A percentile compares a stretch with the other conserved stretches of the same genome.
Evolutionary conservation across 2,888 invertebrate genomes (phyloP).

Genomic region (Tipula unca): DNA sequence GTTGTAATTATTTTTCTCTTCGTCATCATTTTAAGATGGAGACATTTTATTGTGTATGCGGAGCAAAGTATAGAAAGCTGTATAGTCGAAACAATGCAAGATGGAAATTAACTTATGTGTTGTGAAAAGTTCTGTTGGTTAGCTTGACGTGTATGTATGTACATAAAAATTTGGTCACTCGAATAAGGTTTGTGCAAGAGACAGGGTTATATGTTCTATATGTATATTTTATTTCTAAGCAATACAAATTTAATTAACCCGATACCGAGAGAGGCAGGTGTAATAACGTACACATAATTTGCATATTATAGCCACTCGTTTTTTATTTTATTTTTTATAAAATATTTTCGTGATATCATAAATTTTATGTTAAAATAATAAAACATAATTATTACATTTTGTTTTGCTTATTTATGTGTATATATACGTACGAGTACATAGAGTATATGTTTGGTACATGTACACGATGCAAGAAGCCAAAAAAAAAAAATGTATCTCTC

Average conservation of each 20-base stretch:
- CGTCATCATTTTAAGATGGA: too few species aligned
- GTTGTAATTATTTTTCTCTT: not conserved
- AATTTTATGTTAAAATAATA: conserved; percentile 8
- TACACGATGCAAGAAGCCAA: not conserved
- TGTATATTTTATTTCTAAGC: not conserved
- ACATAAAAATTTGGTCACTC: not conserved
- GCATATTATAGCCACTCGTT: not conserved
- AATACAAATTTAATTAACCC: not conserved
- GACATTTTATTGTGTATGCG: not conserved
- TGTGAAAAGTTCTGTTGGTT: not conserved
- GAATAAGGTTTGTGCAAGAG: not conserved
- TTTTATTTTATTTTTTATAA: not conserved
- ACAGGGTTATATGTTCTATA: not conserved
- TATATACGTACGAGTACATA: not conserved
- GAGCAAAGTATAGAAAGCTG: not conserved
- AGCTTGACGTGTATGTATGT: not conserved
- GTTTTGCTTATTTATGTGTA: not conserved
- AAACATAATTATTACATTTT: conserved; percentile 10
- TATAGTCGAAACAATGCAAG: not conserved
- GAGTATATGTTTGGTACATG: not conserved
- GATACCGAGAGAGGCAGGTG: not conserved
- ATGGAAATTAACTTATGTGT: not conserved
- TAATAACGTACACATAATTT: not conserved
- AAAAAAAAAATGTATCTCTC: not conserved
- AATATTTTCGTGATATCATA: not conserved